Conservation (phyloP, 2,113 vertebrate species). For the Indicator maculatus region DNA sequence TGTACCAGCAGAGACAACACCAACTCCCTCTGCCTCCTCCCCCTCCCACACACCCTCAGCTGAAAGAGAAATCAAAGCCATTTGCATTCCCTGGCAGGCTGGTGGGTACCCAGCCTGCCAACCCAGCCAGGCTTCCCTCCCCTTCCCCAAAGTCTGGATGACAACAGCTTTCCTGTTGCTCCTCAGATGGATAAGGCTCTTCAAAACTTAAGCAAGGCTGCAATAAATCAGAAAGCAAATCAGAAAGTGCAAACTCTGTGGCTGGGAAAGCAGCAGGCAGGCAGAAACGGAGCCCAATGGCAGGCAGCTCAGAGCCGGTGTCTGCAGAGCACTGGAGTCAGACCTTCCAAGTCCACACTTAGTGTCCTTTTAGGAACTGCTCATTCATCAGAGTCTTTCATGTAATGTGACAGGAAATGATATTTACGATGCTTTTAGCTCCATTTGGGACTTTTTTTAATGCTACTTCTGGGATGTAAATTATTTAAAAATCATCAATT, state of each 20-base stretch:
- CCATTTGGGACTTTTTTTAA: slow-evolving; percentile 67
- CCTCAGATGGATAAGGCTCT: background rate
- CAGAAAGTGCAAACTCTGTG: too few relatives aligned
- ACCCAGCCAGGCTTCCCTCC: background rate
- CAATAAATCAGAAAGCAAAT: background rate
- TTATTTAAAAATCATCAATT: slow-evolving; percentile 74
- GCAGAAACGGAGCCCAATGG: background rate
- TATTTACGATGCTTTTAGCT: slow-evolving; percentile 80
- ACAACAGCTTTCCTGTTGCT: background rate
- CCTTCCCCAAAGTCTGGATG: background rate
- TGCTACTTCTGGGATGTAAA: slow-evolving; percentile 67
- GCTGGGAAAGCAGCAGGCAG: background rate
- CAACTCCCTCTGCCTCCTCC: background rate
- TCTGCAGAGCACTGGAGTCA: background rate
- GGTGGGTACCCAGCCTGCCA: background rate
- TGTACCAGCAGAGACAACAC: background rate
- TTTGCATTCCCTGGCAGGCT: background rate
- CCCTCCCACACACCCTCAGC: background rate
- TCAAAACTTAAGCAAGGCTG: background rate
- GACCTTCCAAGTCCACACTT: slow-evolving; percentile 1
- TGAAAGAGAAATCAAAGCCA: background rate
- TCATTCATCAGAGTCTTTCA: slow-evolving; percentile 40
- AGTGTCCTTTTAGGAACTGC: slow-evolving; percentile 47
- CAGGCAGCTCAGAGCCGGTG: background rate
- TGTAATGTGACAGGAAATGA: slow-evolving; percentile 29